Percentiles rank a stretch among this genome's conserved stretches.
phyloP scores from a whole-genome alignment of 1,140 invertebrate species.

The Pseudobourletiella spinata region DNA sequence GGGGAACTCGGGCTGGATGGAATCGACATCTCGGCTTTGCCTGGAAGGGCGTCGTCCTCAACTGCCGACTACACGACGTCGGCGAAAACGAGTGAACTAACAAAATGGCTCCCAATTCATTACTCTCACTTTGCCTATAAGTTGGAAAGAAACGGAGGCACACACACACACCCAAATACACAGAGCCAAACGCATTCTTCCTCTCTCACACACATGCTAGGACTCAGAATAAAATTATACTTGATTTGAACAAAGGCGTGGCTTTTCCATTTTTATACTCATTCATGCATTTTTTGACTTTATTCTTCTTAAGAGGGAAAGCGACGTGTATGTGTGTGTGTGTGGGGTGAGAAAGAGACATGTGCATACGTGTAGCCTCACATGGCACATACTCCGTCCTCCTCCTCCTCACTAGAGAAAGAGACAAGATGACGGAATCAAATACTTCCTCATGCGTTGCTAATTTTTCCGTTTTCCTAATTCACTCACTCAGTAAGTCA shows the following conservation, averaged over 20 bases:
- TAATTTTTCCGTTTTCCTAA: conserved; percentile 24
- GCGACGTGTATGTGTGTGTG: no score
- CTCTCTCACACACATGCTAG: no score
- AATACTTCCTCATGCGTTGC: background rate
- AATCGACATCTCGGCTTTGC: conserved; percentile 21
- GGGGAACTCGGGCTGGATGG: background rate
- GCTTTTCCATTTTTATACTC: conserved; percentile 15
- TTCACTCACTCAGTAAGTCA: conserved; percentile 12
- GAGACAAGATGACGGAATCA: background rate
- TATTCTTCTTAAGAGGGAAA: no score
- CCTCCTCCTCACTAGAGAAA: no score
- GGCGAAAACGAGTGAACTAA: conserved; percentile 6
- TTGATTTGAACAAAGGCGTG: background rate
- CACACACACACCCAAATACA: no score
- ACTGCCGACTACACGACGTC: background rate
- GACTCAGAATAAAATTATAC: background rate
- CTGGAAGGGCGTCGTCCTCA: conserved; percentile 26
- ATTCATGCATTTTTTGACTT: conserved; percentile 4
- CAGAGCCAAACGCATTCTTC: background rate
- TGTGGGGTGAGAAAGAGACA: conserved; percentile 1
- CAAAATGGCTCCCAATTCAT: conserved; percentile 35
- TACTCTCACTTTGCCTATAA: conserved; percentile 23
- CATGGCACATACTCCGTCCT: no score
- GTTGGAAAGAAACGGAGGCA: no score
- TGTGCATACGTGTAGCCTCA: no score